Evolutionary conservation across 2,113 vertebrate species (phyloP).

Genomic region (Ictalurus punctatus): DNA sequence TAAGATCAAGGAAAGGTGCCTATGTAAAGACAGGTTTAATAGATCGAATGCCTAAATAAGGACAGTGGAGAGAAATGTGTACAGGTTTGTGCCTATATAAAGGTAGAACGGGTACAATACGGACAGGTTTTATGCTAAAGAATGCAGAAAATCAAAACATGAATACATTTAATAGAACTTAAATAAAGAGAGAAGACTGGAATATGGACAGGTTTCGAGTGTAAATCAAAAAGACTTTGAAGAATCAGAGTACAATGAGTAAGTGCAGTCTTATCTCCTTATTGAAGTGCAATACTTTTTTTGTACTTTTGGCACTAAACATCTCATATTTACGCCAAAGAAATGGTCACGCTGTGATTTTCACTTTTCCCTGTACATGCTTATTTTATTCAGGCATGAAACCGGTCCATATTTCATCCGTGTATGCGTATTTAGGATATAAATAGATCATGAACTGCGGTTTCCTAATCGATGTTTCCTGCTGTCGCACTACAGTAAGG

Average conservation of each 20-base stretch:
- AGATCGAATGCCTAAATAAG: background rate
- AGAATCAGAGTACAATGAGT: too few relatives aligned
- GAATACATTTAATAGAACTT: too few relatives aligned
- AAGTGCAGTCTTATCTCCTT: too few relatives aligned
- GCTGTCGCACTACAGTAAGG: background rate
- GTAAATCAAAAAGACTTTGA: too few relatives aligned
- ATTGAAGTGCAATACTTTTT: too few relatives aligned
- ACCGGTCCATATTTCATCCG: background rate
- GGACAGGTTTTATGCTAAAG: too few relatives aligned
- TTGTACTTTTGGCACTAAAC: background rate
- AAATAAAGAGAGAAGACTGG: too few relatives aligned
- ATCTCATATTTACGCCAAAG: background rate
- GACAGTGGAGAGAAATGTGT: background rate
- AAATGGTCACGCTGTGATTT: background rate
- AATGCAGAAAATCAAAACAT: too few relatives aligned
- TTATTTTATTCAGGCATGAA: background rate
- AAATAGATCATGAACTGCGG: background rate
- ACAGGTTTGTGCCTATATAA: background rate
- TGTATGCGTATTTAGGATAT: background rate
- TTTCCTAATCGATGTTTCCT: slow-evolving; percentile 2
- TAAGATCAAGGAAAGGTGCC: too few relatives aligned
- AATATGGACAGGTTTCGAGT: too few relatives aligned
- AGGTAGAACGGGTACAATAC: background rate
- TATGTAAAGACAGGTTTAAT: background rate
- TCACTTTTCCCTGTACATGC: background rate